Conservation (phyloP, 2,113 vertebrate genomes). For the Hiodon alosoides region DNA sequence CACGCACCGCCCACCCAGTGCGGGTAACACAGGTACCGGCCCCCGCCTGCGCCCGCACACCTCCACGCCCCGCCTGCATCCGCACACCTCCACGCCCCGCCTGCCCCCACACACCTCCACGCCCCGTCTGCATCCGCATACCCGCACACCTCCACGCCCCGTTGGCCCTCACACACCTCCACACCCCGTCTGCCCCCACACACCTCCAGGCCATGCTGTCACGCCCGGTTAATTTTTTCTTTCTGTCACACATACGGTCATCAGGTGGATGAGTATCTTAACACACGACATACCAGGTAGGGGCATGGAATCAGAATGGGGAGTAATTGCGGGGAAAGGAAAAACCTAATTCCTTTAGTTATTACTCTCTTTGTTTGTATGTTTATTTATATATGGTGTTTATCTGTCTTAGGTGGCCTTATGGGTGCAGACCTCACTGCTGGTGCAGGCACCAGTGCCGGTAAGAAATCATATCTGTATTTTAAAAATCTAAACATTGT, state of each 20-base stretch:
- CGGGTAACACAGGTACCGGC: slow-evolving; percentile 81
- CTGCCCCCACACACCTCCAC: background rate
- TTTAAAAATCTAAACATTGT: background rate
- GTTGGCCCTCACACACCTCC: slow-evolving; percentile 15
- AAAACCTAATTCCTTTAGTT: slow-evolving; percentile 21
- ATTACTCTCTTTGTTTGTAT: slow-evolving; percentile 36
- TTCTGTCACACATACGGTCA: background rate
- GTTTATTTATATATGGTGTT: slow-evolving; percentile 48
- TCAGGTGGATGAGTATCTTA: background rate
- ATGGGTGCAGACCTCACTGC: slow-evolving; percentile 98
- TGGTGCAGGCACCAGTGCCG: slow-evolving; percentile 98
- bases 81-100: background rate
- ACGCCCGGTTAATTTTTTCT: too few relatives aligned
- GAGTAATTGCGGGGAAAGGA: background rate
- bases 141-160: slow-evolving; percentile 25
- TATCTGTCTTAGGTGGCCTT: slow-evolving; percentile 79
- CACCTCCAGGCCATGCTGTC: background rate
- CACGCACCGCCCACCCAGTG: slow-evolving; percentile 95
- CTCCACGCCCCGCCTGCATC: background rate
- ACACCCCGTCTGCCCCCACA: background rate
- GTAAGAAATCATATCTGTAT: slow-evolving; percentile 61
- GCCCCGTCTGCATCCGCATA: slow-evolving; percentile 25
- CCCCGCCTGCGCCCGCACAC: background rate
- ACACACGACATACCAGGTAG: background rate
- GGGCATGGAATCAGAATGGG: background rate